A percentile compares a stretch with the other conserved stretches of the same genome.
These are phyloP conservation scores for Centropus bengalensis DNA, from an alignment of 2,113 vertebrate genomes.

Conservation along the genomic window DNA sequence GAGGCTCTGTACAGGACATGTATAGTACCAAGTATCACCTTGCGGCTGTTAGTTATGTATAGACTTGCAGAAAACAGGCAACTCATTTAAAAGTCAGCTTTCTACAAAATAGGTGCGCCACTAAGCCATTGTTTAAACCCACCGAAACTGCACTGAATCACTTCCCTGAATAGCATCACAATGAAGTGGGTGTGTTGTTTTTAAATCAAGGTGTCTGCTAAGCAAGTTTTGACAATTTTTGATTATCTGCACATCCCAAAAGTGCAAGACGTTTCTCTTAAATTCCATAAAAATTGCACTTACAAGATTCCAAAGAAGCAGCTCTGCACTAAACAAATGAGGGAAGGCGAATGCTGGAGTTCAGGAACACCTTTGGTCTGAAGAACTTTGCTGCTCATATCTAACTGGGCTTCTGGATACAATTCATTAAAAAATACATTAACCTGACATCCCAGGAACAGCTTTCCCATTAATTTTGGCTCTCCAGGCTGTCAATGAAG, in stretches of 20 bases:
- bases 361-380: background rate
- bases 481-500: background rate
- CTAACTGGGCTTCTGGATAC: background rate
- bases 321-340: background rate
- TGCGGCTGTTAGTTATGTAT: background rate
- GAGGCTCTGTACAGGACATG: background rate
- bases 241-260: background rate
- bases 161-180: slow-evolving; percentile 66
- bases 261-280: background rate
- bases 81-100: slow-evolving; percentile 44
- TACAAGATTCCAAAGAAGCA: background rate
- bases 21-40: background rate
- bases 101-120: slow-evolving; percentile 68
- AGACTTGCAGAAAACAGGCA: slow-evolving; percentile 50
- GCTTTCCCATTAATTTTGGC: background rate
- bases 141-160: slow-evolving; percentile 68
- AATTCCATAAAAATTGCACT: background rate
- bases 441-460: background rate
- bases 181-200: slow-evolving; percentile 52
- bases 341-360: background rate
- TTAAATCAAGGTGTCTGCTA: slow-evolving; percentile 54
- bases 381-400: background rate
- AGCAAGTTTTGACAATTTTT: slow-evolving; percentile 17
- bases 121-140: slow-evolving; percentile 63
- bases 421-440: background rate